These are phyloP conservation scores for Romanogobio albipinnatus DNA, from an alignment of 2,113 vertebrate species.

Conservation along the genomic window DNA sequence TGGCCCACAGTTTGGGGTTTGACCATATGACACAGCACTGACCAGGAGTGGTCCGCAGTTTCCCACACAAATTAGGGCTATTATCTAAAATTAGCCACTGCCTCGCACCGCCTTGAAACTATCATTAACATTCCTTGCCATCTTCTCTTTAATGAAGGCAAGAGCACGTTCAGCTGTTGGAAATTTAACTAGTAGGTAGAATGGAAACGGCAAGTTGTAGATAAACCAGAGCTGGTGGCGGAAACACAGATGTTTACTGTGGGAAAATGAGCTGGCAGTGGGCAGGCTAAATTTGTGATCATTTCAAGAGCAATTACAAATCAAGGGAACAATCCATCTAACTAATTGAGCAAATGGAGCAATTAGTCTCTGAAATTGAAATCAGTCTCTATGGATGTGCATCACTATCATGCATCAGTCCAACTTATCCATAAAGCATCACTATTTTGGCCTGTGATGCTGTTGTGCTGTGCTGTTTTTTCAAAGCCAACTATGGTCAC, in stretches of 20 bases:
- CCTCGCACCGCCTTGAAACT: conserved; percentile 35
- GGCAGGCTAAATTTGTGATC: conserved; percentile 56
- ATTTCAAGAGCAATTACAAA: conserved; percentile 58
- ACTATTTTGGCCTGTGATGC: neutral
- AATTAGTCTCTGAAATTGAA: conserved; percentile 61
- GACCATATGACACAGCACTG: neutral
- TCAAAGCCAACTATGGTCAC: too few species aligned
- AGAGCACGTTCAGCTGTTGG: conserved; percentile 42
- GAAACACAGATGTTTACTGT: neutral
- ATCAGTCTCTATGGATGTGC: conserved; percentile 53
- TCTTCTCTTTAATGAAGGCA: conserved; percentile 56
- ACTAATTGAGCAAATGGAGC: conserved; percentile 66
- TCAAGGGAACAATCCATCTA: conserved; percentile 63
- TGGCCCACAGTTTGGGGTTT: neutral
- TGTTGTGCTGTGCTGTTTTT: too few species aligned
- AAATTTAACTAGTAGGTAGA: conserved; percentile 54
- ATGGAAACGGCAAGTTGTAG: conserved; percentile 1
- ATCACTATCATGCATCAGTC: neutral
- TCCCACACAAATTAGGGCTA: conserved; percentile 51
- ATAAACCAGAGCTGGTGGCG: conserved; percentile 36
- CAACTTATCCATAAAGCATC: neutral
- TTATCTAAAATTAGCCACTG: conserved; percentile 53
- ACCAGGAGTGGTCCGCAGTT: conserved; percentile 5
- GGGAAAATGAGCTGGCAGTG: conserved; percentile 58
- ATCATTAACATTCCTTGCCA: conserved; percentile 42